phyloP scores from a whole-genome alignment of 2,113 vertebrate genomes.

The Pogonocichla stellata region DNA sequence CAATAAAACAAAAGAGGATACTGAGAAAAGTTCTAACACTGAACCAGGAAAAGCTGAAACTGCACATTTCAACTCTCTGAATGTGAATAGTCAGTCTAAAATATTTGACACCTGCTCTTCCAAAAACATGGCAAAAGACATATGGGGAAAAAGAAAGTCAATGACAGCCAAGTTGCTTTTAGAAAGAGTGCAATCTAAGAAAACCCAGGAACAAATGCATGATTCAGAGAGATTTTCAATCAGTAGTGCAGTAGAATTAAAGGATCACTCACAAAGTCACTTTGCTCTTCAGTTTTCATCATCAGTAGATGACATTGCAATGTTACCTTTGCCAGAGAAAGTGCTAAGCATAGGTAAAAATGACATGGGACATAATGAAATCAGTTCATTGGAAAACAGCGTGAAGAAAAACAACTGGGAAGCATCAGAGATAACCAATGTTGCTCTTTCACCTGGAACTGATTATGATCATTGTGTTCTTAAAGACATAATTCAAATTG shows the following conservation, averaged over 20 bases:
- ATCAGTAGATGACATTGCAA: slow-evolving; percentile 8
- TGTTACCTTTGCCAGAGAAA: slow-evolving; percentile 79
- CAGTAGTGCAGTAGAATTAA: slow-evolving; percentile 18
- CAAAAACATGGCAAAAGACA: slow-evolving; percentile 5
- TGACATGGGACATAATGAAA: slow-evolving; percentile 57
- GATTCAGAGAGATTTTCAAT: slow-evolving; percentile 29
- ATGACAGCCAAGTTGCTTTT: slow-evolving; percentile 68
- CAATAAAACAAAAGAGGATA: slow-evolving; percentile 13
- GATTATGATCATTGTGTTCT: slow-evolving; percentile 54
- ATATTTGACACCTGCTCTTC: neutral
- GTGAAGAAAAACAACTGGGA: neutral
- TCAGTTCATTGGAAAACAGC: neutral
- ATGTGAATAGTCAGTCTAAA: neutral
- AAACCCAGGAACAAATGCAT: slow-evolving; percentile 26
- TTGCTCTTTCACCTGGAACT: slow-evolving; percentile 1
- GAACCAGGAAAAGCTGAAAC: slow-evolving; percentile 17
- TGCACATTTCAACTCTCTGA: neutral
- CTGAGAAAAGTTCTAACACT: neutral
- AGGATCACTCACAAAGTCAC: slow-evolving; percentile 30
- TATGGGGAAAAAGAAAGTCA: slow-evolving; percentile 35
- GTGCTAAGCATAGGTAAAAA: slow-evolving; percentile 69
- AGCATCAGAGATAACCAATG: slow-evolving; percentile 8
- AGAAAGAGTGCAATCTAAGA: slow-evolving; percentile 72
- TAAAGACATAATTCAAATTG: slow-evolving; percentile 58
- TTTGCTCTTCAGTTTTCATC: slow-evolving; percentile 38